phyloP scores from a whole-genome alignment of 2,797 vertebrate species.

The Ctenopoma kingsleyae region DNA sequence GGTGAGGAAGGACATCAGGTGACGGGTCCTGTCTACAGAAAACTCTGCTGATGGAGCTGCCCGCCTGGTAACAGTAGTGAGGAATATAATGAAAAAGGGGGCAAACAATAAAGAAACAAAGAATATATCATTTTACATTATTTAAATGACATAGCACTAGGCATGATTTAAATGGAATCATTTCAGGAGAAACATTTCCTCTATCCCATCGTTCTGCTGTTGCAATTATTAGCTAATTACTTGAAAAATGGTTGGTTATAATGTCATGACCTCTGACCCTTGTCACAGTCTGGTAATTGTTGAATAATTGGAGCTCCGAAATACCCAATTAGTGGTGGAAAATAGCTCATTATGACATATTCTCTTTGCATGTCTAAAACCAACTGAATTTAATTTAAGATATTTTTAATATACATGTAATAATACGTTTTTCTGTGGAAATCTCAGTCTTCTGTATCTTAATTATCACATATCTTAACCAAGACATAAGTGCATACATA shows the following conservation, averaged over 20 bases:
- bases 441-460: slow-evolving; percentile 11
- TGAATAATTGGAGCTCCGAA: slow-evolving; percentile 11
- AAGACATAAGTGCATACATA: slow-evolving; percentile 14
- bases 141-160: background rate
- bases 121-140: background rate
- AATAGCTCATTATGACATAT: slow-evolving; percentile 23
- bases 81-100: background rate
- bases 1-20: slow-evolving; percentile 97
- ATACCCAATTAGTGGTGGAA: slow-evolving; percentile 37
- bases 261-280: slow-evolving; percentile 39
- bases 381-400: background rate
- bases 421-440: background rate
- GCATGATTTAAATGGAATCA: background rate
- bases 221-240: slow-evolving; percentile 11
- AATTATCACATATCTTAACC: slow-evolving; percentile 23
- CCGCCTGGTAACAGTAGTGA: slow-evolving; percentile 81
- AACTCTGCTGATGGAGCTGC: slow-evolving; percentile 97
- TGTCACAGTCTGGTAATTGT: slow-evolving; percentile 19
- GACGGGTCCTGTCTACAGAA: slow-evolving; percentile 92
- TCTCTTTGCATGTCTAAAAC: slow-evolving; percentile 14
- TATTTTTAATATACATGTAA: background rate
- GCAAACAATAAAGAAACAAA: background rate
- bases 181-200: background rate
- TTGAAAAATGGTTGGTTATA: slow-evolving; percentile 6
- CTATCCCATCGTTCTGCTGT: background rate